Base-by-base conservation (phyloP, 1,140 invertebrate species). In the Ceratina japonica region DNA sequence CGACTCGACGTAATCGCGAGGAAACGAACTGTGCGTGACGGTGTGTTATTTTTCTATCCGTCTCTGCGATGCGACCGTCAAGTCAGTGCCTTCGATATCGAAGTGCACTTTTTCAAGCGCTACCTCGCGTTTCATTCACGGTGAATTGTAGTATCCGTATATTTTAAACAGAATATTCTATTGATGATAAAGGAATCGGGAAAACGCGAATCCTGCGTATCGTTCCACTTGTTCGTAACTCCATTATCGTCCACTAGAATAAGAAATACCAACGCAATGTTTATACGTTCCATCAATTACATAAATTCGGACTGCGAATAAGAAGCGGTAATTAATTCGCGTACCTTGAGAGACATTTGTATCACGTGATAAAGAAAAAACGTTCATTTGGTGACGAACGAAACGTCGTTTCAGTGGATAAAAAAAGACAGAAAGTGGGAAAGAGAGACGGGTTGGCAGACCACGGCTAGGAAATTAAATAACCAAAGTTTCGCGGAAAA, bases 391-490 rank as follows among this genome's bases (percentile, higher is more conserved):
- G 24, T 24, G 24, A 7, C 51, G 18, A 22, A 37, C 54, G 24
- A 68, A 58, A 77, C 54, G 79, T 22, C 22, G 44, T 61, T 72
- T n/a, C 64, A 56, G 31, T 51, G 59, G 49, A 56, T 44, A 59
- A 24, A 49, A 37, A 52, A 58, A 31, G 51, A 31, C 64, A 49
- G 13, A 62, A 52, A 51, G 20, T 54, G 73, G 13, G n/a, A 51
- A 61, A 66, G 49, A 24, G 16, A 52, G 2, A 59, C 37, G 56
- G 58, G 27, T 31, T 31, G 61, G 56, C 81, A 75, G 62, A 77
- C 81, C 81, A 77, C 74, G 58, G 78, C 75, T 75, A 73, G 82
- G 65, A 88, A 89, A 89, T 89, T 89, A 89, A 89, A 89, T 89
- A 89, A 89, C 84, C 87, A 86, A 89, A 89, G 83, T 89, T 89